Conservation (phyloP, 2,113 vertebrate genomes). For the Ramphastos sulfuratus region DNA sequence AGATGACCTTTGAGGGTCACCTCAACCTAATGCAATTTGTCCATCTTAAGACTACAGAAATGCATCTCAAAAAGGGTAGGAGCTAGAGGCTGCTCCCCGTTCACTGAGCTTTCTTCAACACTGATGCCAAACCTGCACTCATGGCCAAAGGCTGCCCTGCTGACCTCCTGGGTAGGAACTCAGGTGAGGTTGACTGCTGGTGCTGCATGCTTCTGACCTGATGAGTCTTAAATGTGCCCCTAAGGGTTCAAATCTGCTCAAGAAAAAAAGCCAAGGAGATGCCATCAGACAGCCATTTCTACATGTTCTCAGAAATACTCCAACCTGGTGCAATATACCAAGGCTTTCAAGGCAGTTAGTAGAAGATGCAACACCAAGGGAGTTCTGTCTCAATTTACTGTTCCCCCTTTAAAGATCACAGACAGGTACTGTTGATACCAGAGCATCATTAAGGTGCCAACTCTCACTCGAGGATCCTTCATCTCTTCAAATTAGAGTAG, state of each 20-base stretch:
- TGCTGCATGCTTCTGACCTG: background rate
- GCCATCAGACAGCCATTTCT: background rate
- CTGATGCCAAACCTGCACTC: background rate
- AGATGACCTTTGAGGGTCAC: too few relatives aligned
- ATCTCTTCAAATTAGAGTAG: background rate
- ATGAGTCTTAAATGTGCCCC: background rate
- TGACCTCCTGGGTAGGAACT: background rate
- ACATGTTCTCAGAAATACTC: background rate
- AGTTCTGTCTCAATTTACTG: background rate
- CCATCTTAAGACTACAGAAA: background rate
- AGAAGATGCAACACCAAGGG: background rate
- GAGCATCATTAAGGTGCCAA: background rate
- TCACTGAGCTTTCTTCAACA: background rate
- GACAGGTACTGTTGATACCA: background rate
- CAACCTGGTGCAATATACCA: rapidly evolving
- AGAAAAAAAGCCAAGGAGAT: background rate
- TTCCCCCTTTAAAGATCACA: background rate
- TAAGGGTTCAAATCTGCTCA: background rate
- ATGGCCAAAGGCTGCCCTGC: background rate
- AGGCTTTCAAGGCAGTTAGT: background rate
- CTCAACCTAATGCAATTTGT: too few relatives aligned
- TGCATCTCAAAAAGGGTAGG: background rate
- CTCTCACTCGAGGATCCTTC: background rate
- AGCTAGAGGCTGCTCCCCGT: background rate
- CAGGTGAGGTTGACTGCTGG: rapidly evolving